A percentile compares a stretch with the other conserved stretches of the same genome.
phyloP scores from a whole-genome alignment of 2,797 vertebrate genomes.

The Danio albolineatus region DNA sequence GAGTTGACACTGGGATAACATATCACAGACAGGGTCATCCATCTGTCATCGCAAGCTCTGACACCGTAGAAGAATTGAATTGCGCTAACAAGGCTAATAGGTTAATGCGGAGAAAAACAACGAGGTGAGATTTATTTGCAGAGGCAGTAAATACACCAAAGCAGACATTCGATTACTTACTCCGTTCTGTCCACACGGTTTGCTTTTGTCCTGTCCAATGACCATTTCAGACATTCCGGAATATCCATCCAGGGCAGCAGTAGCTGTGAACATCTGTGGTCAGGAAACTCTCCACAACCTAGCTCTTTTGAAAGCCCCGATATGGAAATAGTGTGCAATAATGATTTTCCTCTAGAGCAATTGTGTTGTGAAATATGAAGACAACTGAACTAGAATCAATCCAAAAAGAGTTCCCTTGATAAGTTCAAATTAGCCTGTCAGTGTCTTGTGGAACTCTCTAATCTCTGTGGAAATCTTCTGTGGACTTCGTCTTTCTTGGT shows the following conservation, averaged over 20 bases:
- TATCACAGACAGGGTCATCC: slow-evolving; percentile 49
- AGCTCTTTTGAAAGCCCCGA: slow-evolving; percentile 20
- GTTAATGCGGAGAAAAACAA: neutral
- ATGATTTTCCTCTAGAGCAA: slow-evolving; percentile 46
- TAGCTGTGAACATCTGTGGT: slow-evolving; percentile 50
- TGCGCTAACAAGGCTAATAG: slow-evolving; percentile 24
- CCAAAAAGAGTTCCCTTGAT: slow-evolving; percentile 72
- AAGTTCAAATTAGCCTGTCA: slow-evolving; percentile 76
- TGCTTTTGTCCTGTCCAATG: slow-evolving; percentile 2
- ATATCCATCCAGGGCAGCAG: slow-evolving; percentile 34
- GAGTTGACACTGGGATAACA: slow-evolving; percentile 45
- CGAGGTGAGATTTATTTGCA: slow-evolving; percentile 28
- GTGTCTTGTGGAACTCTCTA: slow-evolving; percentile 52
- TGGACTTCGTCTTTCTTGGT: slow-evolving; percentile 45
- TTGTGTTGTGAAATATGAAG: slow-evolving; percentile 80
- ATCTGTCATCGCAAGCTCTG: slow-evolving; percentile 44
- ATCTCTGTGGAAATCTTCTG: slow-evolving; percentile 40
- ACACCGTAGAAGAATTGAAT: slow-evolving; percentile 26
- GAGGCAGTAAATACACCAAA: neutral
- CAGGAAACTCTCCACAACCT: slow-evolving; percentile 35
- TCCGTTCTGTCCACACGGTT: neutral
- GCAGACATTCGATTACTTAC: neutral
- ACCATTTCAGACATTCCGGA: neutral
- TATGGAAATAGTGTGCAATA: slow-evolving; percentile 49
- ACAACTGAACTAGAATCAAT: slow-evolving; percentile 78